Evolutionary conservation across 2,113 vertebrate species (phyloP).

Genomic region (Saccopteryx bilineata): DNA sequence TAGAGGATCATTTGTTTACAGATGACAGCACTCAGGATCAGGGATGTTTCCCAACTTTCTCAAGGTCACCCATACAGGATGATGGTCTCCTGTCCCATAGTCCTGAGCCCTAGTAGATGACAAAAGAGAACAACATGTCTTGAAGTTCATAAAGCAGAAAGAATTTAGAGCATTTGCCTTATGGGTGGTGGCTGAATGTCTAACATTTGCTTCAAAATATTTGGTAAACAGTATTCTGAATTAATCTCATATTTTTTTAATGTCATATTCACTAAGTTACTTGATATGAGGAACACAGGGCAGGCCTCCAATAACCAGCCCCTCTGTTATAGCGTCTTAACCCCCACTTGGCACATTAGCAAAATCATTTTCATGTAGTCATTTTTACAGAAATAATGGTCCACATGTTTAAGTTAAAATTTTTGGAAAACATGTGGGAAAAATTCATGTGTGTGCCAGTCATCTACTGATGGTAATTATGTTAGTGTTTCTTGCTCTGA

Average conservation of each 20-base stretch:
- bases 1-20: neutral
- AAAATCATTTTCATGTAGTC: conserved; percentile 21
- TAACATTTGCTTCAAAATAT: neutral
- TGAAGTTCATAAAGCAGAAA: conserved; percentile 21
- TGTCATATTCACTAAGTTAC: neutral
- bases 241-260: neutral
- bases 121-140: neutral
- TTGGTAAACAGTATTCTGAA: neutral
- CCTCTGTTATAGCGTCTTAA: neutral
- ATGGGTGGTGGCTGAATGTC: neutral
- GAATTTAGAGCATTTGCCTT: neutral
- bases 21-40: neutral
- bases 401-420: conserved; percentile 25
- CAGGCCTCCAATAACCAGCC: neutral
- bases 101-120: neutral
- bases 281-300: neutral
- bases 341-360: neutral
- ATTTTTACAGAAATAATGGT: neutral
- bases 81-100: neutral
- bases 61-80: neutral
- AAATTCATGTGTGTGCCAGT: neutral
- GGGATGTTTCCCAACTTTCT: neutral
- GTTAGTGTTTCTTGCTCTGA: neutral
- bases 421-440: neutral
- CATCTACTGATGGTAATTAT: neutral